Base-by-base conservation (phyloP, 2,113 vertebrate species). In the Scytalopus superciliaris region DNA sequence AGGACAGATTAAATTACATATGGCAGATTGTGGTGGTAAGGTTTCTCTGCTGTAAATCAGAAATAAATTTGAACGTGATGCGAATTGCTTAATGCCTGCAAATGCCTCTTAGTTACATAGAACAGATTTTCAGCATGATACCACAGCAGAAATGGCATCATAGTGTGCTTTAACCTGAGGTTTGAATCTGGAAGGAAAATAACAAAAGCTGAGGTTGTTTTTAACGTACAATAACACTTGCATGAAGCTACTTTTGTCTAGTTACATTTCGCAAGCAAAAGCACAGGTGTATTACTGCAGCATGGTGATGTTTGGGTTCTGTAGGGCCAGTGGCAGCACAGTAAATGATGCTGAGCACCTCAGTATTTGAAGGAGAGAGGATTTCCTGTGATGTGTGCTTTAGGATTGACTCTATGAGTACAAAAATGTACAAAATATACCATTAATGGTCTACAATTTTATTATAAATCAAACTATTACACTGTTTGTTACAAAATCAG, bases 41-140 rank as follows among this genome's bases (percentile, higher is more conserved):
- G 50, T 73, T 86, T 14, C 30, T 93, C 35, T 84, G 72, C 86
- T 0, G 14, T 81, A 94, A 89, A 70, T 59, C 59, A 91, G 75
- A 83, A 79, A 77, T 52, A 44, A 80, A 86, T 83, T 25, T 83
- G 79, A 88, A 86, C 0, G 2, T 45, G 55, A 68, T 73, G 27
- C 28, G 79, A 77, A 57, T 73, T 69, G 21, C 28, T 82, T 75
- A 8, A 60, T 47, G 49, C 78, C 49, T 91, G 9, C 30, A 66
- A 76, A 12, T 76, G 70, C 35, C 22, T 73, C 9, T 12, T 82
- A 21, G 40, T 82, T 95, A 19, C 8, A 39, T 2, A 23, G 47
- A 87, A 66, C 50, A 63, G 78, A 75, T 56, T 69, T 72, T 85
- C 19, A 1, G 64, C 42, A 16, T 40, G 12, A 23, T 87, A 49